These are phyloP conservation scores for Rhamnusium bicolor DNA, from an alignment of 2,888 invertebrate genomes.

Conservation along the genomic window DNA sequence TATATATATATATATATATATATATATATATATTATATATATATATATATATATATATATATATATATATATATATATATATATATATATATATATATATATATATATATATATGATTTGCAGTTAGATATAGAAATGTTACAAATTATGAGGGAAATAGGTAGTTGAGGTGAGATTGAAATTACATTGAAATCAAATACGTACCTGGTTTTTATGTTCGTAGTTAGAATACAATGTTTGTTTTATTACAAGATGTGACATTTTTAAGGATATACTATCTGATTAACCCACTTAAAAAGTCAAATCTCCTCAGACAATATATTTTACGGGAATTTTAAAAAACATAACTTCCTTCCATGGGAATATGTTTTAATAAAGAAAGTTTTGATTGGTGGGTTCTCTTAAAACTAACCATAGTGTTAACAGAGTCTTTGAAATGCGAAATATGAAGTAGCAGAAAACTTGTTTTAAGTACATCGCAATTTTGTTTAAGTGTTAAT, in stretches of 20 bases:
- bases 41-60: no score
- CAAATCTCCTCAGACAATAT: not conserved
- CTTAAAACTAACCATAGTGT: not conserved
- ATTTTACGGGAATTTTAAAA: slow-evolving; percentile 8
- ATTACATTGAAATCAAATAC: no score
- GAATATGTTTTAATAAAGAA: slow-evolving; percentile 13
- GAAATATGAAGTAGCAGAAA: slow-evolving; percentile 2
- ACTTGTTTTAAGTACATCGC: not conserved
- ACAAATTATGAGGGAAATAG: no score
- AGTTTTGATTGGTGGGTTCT: slow-evolving; percentile 15
- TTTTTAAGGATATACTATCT: slow-evolving; percentile 11
- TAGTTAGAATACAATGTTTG: slow-evolving; percentile 13
- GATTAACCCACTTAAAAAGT: slow-evolving; percentile 15
- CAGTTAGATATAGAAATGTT: no score
- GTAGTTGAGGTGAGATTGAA: no score
- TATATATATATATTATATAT: no score
- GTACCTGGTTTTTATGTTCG: not conserved
- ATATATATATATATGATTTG: no score
- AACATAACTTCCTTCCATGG: not conserved
- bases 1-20: no score
- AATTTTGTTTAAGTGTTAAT: slow-evolving; percentile 1
- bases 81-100: no score
- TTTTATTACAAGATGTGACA: slow-evolving; percentile 3
- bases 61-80: no score
- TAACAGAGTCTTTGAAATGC: not conserved